Evolutionary conservation across 2,888 invertebrate genomes (phyloP).

Genomic region (Catotricha subobsoleta): DNA sequence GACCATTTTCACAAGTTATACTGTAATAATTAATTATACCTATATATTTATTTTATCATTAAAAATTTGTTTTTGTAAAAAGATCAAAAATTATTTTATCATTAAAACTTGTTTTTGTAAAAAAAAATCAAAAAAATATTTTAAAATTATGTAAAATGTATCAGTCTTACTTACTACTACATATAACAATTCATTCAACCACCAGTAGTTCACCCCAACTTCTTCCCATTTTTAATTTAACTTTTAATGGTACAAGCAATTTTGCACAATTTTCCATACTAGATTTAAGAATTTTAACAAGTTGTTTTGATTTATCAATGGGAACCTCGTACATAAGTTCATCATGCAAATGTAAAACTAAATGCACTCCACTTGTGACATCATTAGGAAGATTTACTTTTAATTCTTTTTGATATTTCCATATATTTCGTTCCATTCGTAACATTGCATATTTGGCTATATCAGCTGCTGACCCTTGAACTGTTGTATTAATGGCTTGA

Average conservation of each 20-base stretch:
- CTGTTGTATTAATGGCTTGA: conserved; percentile 89
- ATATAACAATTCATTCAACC: neutral
- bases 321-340: conserved; percentile 87
- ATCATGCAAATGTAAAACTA: conserved; percentile 88
- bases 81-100: too few relatives aligned
- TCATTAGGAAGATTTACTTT: conserved; percentile 9
- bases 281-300: conserved; percentile 45
- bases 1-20: too few relatives aligned
- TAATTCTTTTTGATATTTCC: conserved; percentile 24
- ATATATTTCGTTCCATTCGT: conserved; percentile 43
- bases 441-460: conserved; percentile 84
- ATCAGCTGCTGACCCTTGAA: conserved; percentile 96
- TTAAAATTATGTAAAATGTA: too few relatives aligned
- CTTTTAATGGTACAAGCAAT: conserved; percentile 65
- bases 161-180: too few relatives aligned
- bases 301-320: conserved; percentile 33
- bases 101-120: too few relatives aligned
- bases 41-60: too few relatives aligned
- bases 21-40: too few relatives aligned
- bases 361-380: conserved; percentile 26
- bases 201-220: conserved; percentile 48
- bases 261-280: conserved; percentile 64
- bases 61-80: too few relatives aligned
- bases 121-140: too few relatives aligned
- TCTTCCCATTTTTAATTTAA: conserved; percentile 65